Base-by-base conservation (phyloP, 2,797 vertebrate species). In the Silurus aristotelis region DNA sequence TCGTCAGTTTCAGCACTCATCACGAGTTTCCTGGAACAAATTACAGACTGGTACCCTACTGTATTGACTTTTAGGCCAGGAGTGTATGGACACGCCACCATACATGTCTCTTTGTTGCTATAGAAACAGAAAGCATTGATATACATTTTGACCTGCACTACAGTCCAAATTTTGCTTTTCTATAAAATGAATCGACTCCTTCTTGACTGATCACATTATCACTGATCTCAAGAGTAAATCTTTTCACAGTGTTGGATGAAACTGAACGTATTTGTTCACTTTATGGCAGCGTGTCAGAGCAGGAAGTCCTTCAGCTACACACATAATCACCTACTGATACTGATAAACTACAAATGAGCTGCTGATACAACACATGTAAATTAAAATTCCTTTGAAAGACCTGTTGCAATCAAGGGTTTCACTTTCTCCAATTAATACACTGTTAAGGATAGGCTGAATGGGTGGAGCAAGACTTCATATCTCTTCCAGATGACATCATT, bases 401-500 rank as follows among this genome's bases (percentile, higher is more conserved):
- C 31, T 14, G 27, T 27, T 13, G 12, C 46, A 38, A 38, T 38
- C 38, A 52, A 52, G 4, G 48, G 6, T 7, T 10, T 10, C 48
- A 52, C 8, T 52, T 52, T 52, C 48, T 52, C 48, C 48, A 38
- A 38, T 38, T 38, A 38, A 5, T 38, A 38, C 0, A 0, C 38
- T 38, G 6, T 63, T 61, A n/a, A 80, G 6, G 58, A 19, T 48
- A n/a, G 31, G 8, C 2, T 20, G 25, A 58, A 58, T 25, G 27
- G 80, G 80, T 1, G 66, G 52, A n/a, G 66, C 48, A n/a, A 82
- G 10, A 9, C 10, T 25, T 67, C 80, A 58, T 82, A 82, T 25
- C 66, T 70, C 66, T 70, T 82, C 27, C 64, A 15, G 68, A 58
- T 22, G 52, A 56, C 80, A 58, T 82, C 56, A 82, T 82, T 82